Conservation (phyloP, 1,140 invertebrate species). For the Pseudomyrmex gracilis region DNA sequence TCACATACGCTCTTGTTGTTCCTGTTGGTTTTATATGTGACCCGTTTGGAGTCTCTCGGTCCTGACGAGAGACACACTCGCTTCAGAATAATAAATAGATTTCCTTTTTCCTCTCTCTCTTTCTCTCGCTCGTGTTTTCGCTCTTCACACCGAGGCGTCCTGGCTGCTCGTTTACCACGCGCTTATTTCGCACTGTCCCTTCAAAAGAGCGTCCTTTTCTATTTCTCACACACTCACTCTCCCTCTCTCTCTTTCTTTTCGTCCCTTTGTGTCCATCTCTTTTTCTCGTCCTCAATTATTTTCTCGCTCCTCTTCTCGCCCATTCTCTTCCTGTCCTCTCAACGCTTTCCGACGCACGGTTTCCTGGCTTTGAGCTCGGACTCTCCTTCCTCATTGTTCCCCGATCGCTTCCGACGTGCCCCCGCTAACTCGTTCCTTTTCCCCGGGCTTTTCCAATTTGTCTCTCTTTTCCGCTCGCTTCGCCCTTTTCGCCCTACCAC, state of each 20-base stretch:
- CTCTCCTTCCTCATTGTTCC: slow-evolving; percentile 56
- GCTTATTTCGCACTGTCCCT: slow-evolving; percentile 57
- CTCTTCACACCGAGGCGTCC: slow-evolving; percentile 39
- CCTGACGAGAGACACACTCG: slow-evolving; percentile 37
- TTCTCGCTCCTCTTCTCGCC: slow-evolving; percentile 28
- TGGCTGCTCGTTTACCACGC: slow-evolving; percentile 47
- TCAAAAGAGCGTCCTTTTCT: slow-evolving; percentile 25
- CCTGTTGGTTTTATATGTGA: slow-evolving; percentile 45
- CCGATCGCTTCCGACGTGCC: slow-evolving; percentile 50
- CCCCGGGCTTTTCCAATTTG: slow-evolving; percentile 52
- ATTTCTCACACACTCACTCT: too few species aligned
- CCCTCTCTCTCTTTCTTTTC: not conserved
- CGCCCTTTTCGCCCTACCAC: slow-evolving; percentile 46
- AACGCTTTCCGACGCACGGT: slow-evolving; percentile 41
- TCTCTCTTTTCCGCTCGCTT: slow-evolving; percentile 57
- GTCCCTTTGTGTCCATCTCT: not conserved
- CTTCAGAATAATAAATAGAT: slow-evolving; percentile 58
- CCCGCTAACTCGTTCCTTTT: slow-evolving; percentile 60
- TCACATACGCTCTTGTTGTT: slow-evolving; percentile 22
- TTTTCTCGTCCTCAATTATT: slow-evolving; percentile 48
- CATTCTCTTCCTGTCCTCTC: slow-evolving; percentile 49
- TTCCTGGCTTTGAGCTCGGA: slow-evolving; percentile 46
- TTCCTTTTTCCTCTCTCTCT: slow-evolving; percentile 12
- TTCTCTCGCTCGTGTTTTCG: slow-evolving; percentile 1
- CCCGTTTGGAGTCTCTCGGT: slow-evolving; percentile 27